Conservation (phyloP, 2,888 invertebrate species). For the Ichneumoninae sp. region DNA sequence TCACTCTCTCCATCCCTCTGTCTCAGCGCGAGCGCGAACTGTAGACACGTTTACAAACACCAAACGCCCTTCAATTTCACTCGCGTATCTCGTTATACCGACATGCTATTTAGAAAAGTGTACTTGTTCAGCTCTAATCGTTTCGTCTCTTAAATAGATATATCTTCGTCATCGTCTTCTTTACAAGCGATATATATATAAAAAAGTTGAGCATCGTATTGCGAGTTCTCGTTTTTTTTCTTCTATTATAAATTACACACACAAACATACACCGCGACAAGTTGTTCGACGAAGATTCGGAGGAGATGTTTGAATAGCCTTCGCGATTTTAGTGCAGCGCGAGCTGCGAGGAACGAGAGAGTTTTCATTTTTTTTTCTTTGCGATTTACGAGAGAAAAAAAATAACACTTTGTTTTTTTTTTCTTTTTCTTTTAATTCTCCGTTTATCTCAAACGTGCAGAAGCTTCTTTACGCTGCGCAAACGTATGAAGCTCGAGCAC, state of each 20-base stretch:
- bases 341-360: conserved; percentile 57
- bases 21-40: conserved; percentile 35
- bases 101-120: conserved; percentile 60
- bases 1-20: conserved; percentile 31
- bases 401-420: conserved; percentile 21
- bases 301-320: conserved; percentile 37
- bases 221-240: conserved; percentile 70
- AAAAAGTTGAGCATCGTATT: conserved; percentile 82
- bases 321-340: conserved; percentile 36
- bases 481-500: conserved; percentile 63
- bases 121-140: conserved; percentile 63
- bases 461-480: conserved; percentile 65
- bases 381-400: conserved; percentile 43
- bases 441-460: conserved; percentile 60
- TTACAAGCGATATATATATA: conserved; percentile 81
- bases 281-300: conserved; percentile 59
- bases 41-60: conserved; percentile 52
- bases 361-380: conserved; percentile 26
- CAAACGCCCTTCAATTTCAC: conserved; percentile 37
- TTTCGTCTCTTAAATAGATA: conserved; percentile 37
- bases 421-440: conserved; percentile 15
- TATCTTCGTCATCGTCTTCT: conserved; percentile 58
- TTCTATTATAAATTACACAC: conserved; percentile 74
- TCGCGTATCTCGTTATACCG: conserved; percentile 43
- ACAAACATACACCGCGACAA: conserved; percentile 70